Evolutionary conservation across 2,888 invertebrate genomes (phyloP), one percentile per base, ranked within the genome.

Genomic region (Megamerina dolium): DNA sequence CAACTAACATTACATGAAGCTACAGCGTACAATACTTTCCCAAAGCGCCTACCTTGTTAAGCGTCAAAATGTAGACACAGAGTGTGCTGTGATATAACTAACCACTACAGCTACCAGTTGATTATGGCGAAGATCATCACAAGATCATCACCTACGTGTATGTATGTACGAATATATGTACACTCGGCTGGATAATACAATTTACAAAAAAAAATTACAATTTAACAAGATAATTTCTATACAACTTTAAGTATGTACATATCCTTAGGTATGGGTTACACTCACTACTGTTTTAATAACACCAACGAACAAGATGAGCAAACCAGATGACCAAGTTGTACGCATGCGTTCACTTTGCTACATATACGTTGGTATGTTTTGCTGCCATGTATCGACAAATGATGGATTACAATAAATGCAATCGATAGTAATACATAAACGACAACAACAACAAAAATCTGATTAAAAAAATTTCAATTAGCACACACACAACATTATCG

Each of bases 381-480:
- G 3, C 34, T 8, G 12, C 4, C n/a, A 17, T 19, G 18, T 34
- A 34, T 34, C 27, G 19, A 12, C 18, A 34, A 38, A 38, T n/a
- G 13, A 8, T 18, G 37, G 40, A 40, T 32, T 41, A n/a, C n/a
- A n/a, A n/a, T n/a, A 41, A 45, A 21, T 26, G 37, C 23, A 27
- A 29, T 39, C 35, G 30, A 36, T 32, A 33, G 37, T 19, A 37
- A n/a, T n/a, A n/a, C n/a, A n/a, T n/a, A n/a, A n/a, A n/a, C n/a
- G n/a, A n/a, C n/a, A n/a, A n/a, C 27, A 27, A 38, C 39, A 12
- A 34, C 26, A 23, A 19, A 37, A 33, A 45, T 45, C 45, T 45
- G 45, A 45, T 45, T 45, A 37, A 36, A 40, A 37, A 45, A 41
- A 45, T 45, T 45, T 45, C 45, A 45, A 45, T 45, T 45, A 45